Conservation (phyloP, 1,140 invertebrate genomes). For the Holotrichia oblita region DNA sequence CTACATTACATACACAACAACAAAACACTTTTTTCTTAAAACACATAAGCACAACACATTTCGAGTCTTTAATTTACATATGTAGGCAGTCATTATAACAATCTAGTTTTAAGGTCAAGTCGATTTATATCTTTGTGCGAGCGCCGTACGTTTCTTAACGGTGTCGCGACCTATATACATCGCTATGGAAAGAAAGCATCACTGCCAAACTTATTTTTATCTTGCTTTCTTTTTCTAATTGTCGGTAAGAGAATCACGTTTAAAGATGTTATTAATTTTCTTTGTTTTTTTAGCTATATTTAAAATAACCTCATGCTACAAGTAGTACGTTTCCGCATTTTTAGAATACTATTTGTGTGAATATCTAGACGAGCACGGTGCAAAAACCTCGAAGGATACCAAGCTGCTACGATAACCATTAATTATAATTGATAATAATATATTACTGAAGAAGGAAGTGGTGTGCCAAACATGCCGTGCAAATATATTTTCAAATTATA, state of each 20-base stretch:
- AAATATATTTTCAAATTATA: too few species aligned
- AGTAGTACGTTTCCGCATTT: background rate
- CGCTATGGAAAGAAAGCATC: background rate
- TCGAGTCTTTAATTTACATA: constrained; percentile 8
- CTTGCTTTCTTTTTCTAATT: constrained; percentile 8
- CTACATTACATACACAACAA: background rate
- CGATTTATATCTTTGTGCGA: background rate
- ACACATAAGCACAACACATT: constrained; percentile 1
- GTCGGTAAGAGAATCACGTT: background rate
- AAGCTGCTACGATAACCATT: too few species aligned
- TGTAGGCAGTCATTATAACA: background rate
- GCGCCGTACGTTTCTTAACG: background rate
- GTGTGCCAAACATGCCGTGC: too few species aligned
- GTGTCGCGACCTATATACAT: background rate
- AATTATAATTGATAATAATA: too few species aligned
- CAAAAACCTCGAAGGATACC: too few species aligned
- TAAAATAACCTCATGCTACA: background rate
- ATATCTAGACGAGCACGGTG: background rate
- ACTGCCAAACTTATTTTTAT: background rate
- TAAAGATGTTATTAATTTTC: background rate
- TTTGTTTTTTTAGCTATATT: background rate
- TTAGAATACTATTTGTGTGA: background rate
- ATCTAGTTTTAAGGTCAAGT: background rate
- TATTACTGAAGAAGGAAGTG: too few species aligned
- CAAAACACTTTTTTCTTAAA: constrained; percentile 9